Conservation (phyloP, 2,797 vertebrate genomes). For the Hybognathus amarus region DNA sequence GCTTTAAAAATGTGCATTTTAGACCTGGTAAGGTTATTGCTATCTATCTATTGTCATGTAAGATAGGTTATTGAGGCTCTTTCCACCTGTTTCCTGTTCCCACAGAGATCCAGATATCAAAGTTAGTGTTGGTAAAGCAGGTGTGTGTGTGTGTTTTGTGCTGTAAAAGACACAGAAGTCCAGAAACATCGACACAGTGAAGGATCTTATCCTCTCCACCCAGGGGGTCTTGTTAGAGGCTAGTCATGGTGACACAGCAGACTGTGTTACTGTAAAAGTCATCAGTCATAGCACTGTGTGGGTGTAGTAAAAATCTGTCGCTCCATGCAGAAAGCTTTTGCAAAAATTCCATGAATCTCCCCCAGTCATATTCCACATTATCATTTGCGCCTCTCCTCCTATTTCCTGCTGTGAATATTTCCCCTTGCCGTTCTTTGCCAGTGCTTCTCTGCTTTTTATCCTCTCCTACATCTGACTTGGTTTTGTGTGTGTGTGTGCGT, state of each 20-base stretch:
- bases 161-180: conserved; percentile 13
- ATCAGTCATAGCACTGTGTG: conserved; percentile 45
- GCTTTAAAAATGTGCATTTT: background rate
- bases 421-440: background rate
- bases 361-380: background rate
- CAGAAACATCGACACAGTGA: conserved; percentile 30
- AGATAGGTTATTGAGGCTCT: conserved; percentile 1
- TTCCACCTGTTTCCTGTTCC: background rate
- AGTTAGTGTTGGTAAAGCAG: background rate
- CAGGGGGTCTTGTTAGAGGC: conserved; percentile 55
- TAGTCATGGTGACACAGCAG: conserved; percentile 40
- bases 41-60: background rate
- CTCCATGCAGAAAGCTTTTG: conserved; percentile 14
- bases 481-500: background rate
- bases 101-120: conserved; percentile 10
- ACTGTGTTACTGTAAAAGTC: conserved; percentile 46
- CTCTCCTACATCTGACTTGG: background rate
- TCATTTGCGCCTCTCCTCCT: conserved; percentile 23
- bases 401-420: conserved; percentile 27
- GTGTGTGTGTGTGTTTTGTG: conserved; percentile 3
- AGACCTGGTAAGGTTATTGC: background rate
- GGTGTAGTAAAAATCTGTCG: conserved; percentile 33
- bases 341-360: conserved; percentile 27
- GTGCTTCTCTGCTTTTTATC: background rate
- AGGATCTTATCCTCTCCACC: conserved; percentile 41